Conservation (phyloP, 2,797 vertebrate species). For the Hippopotamyrus pictus region DNA sequence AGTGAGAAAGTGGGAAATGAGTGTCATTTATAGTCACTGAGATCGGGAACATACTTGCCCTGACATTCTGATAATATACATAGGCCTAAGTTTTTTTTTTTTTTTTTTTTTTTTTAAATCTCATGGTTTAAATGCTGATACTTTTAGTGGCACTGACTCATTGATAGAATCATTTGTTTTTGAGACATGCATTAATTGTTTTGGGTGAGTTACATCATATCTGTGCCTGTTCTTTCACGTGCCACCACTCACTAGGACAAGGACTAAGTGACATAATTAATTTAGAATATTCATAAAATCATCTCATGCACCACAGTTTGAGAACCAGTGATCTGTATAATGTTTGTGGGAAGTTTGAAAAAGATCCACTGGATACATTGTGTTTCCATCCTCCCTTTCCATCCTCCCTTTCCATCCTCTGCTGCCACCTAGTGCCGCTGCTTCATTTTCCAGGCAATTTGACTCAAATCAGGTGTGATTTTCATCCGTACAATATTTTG, state of each 20-base stretch:
- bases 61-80: neutral
- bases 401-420: neutral
- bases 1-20: neutral
- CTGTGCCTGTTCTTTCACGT: neutral
- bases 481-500: neutral
- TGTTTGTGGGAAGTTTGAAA: neutral
- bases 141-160: neutral
- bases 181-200: neutral
- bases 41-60: neutral
- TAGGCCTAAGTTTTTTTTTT: neutral
- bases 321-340: neutral
- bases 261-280: neutral
- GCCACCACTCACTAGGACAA: neutral
- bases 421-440: neutral
- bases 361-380: neutral
- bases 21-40: neutral
- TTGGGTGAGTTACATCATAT: neutral
- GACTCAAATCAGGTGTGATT: neutral
- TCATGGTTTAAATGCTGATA: neutral
- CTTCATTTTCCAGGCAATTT: neutral
- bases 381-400: neutral
- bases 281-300: neutral
- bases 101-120: neutral
- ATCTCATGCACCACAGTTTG: neutral
- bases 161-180: neutral